Percentiles rank a stretch among this genome's conserved stretches.
Conservation (phyloP, 1,140 invertebrate species). For the Scylla paramamosain region DNA sequence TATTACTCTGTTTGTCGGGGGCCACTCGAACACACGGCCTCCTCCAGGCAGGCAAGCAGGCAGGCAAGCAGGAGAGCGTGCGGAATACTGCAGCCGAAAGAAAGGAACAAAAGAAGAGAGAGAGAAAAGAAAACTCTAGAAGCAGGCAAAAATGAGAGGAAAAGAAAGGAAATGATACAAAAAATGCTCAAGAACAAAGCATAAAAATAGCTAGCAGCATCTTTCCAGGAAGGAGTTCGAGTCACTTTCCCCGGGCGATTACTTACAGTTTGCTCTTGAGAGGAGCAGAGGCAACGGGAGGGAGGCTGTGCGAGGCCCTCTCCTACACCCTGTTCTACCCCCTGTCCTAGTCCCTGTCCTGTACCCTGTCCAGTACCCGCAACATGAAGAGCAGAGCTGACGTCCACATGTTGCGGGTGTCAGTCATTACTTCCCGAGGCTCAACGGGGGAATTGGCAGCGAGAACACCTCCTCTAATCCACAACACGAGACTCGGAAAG, state of each 20-base stretch:
- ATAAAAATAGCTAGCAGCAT: not conserved
- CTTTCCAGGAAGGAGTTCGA: not conserved
- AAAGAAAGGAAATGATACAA: not conserved
- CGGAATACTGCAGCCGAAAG: not conserved
- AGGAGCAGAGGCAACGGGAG: not conserved
- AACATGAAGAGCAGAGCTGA: too few relatives aligned
- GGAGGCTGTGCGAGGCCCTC: not conserved
- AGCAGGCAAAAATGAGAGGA: not conserved
- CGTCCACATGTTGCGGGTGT: too few relatives aligned
- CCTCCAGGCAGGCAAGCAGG: not conserved
- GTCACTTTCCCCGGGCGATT: not conserved
- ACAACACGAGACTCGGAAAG: too few relatives aligned
- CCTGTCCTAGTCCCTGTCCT: too few relatives aligned
- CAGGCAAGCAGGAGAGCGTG: not conserved
- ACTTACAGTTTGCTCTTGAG: not conserved
- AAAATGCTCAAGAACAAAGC: not conserved
- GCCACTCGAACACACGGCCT: not conserved
- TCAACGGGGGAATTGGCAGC: too few relatives aligned
- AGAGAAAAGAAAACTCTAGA: too few relatives aligned
- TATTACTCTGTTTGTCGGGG: slow-evolving; percentile 1
- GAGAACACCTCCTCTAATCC: too few relatives aligned
- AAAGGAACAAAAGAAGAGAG: not conserved
- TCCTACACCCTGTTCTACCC: too few relatives aligned
- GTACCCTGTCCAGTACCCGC: too few relatives aligned
- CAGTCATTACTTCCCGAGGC: too few relatives aligned